phyloP scores from a whole-genome alignment of 2,888 invertebrate genomes.

The Litoditis marina region DNA sequence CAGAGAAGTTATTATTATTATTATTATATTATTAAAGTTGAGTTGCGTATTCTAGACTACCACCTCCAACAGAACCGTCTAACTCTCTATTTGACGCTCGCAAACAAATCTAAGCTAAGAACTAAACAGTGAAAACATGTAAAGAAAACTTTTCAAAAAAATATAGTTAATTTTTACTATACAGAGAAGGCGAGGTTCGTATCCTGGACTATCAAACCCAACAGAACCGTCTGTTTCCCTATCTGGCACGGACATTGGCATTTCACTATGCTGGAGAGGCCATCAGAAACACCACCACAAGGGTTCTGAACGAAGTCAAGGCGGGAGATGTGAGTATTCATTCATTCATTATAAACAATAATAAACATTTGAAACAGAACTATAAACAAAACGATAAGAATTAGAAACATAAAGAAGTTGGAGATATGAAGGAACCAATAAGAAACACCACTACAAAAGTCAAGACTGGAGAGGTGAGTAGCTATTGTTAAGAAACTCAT shows the following conservation, averaged over 20 bases:
- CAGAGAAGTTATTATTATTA: no score
- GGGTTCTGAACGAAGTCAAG: slow-evolving; percentile 21
- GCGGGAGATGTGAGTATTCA: slow-evolving; percentile 25
- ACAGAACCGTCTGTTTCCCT: slow-evolving; percentile 84
- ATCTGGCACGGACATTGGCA: slow-evolving; percentile 75
- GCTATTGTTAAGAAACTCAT: no score
- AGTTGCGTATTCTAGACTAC: no score
- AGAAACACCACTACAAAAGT: neutral
- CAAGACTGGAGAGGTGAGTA: slow-evolving; percentile 67
- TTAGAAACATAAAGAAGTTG: neutral
- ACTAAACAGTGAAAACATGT: no score
- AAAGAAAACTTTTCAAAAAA: neutral
- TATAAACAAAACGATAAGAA: slow-evolving; percentile 72
- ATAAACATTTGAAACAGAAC: slow-evolving; percentile 62
- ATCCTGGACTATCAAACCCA: slow-evolving; percentile 90
- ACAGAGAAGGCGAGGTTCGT: slow-evolving; percentile 82
- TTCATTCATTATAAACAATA: no score
- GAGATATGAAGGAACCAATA: neutral
- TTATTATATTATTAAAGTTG: no score
- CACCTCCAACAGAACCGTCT: no score
- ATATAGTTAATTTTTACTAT: slow-evolving; percentile 65
- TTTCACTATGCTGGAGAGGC: slow-evolving; percentile 68
- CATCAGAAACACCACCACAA: slow-evolving; percentile 43
- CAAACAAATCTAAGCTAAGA: no score
- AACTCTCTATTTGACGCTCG: neutral